Percentiles rank a stretch among this genome's conserved stretches.
These are phyloP conservation scores for Diorhabda carinulata DNA, from an alignment of 1,140 invertebrate genomes.

Conservation along the genomic window DNA sequence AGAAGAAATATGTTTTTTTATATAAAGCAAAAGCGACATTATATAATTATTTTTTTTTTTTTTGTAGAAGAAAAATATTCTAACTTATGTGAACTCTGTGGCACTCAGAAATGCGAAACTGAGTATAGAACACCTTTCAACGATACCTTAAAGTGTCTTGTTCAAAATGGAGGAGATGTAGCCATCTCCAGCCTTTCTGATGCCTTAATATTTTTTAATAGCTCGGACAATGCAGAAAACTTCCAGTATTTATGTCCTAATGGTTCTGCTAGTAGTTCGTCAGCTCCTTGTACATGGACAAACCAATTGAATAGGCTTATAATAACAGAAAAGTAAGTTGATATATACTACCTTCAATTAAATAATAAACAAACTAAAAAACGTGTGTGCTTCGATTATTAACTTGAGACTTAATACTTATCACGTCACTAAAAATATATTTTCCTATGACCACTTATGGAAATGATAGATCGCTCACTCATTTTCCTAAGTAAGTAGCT, in stretches of 20 bases:
- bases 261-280: conserved; percentile 47
- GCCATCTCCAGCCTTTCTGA: conserved; percentile 52
- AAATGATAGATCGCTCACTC: background rate
- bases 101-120: conserved; percentile 29
- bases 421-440: background rate
- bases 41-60: conserved; percentile 15
- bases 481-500: too few relatives aligned
- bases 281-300: conserved; percentile 56
- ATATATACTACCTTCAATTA: background rate
- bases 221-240: conserved; percentile 19
- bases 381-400: too few relatives aligned
- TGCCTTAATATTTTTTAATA: conserved; percentile 39
- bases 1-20: too few relatives aligned
- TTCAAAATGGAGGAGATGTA: conserved; percentile 51
- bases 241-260: conserved; percentile 60
- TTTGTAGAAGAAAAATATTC: conserved; percentile 51
- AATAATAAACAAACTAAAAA: too few relatives aligned
- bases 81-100: conserved; percentile 52
- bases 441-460: background rate
- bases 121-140: conserved; percentile 29
- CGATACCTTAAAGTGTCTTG: conserved; percentile 53
- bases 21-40: too few relatives aligned
- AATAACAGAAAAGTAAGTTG: conserved; percentile 53
- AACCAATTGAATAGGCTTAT: conserved; percentile 57
- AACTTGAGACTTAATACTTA: background rate